Evolutionary conservation across 2,888 invertebrate genomes (phyloP).

Genomic region (Perdita meconis): DNA sequence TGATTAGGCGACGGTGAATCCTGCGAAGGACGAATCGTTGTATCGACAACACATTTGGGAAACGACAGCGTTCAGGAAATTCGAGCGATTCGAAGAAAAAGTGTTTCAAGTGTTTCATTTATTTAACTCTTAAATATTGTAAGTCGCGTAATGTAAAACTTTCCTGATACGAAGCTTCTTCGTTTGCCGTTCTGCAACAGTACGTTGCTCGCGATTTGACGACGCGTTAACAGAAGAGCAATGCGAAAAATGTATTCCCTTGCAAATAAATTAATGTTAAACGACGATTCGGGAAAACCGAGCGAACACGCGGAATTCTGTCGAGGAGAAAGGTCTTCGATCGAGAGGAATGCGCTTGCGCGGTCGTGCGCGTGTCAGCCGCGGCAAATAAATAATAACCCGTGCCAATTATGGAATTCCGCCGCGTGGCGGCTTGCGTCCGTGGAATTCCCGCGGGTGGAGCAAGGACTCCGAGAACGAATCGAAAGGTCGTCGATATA

Average conservation of each 20-base stretch:
- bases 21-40: conserved; percentile 12
- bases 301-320: conserved; percentile 31
- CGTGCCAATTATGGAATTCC: conserved; percentile 51
- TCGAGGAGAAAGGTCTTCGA: conserved; percentile 46
- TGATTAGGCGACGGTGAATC: conserved; percentile 25
- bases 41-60: conserved; percentile 13
- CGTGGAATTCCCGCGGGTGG: conserved; percentile 46
- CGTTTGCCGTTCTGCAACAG: too few species aligned
- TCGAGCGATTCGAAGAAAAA: too few species aligned
- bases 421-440: conserved; percentile 20
- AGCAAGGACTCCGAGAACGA: conserved; percentile 43
- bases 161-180: too few species aligned
- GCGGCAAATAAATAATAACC: conserved; percentile 46
- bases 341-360: conserved; percentile 26
- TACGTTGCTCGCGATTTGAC: background rate
- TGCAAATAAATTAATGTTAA: conserved; percentile 11
- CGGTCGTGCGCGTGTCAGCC: conserved; percentile 22
- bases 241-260: conserved; percentile 6
- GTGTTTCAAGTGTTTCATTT: too few species aligned
- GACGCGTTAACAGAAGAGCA: conserved; percentile 5
- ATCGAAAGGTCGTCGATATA: conserved; percentile 62
- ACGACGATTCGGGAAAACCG: conserved; percentile 29
- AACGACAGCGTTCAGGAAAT: conserved; percentile 6
- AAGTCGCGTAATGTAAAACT: too few species aligned
- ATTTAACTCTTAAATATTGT: too few species aligned